phyloP scores from a whole-genome alignment of 2,888 invertebrate genomes.

The Neoascia interrupta region DNA sequence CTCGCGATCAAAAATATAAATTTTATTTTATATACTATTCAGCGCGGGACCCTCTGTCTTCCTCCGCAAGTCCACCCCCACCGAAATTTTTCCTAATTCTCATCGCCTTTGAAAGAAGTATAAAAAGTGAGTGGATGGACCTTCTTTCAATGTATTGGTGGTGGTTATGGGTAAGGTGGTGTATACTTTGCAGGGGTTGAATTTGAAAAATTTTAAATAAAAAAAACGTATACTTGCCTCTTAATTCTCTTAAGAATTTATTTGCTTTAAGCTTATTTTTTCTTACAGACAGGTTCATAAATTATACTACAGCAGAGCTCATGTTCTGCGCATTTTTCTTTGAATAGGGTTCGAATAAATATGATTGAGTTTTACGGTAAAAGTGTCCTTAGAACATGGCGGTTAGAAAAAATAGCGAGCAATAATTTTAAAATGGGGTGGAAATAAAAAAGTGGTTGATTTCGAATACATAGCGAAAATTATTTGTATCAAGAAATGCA shows the following conservation, averaged over 20 bases:
- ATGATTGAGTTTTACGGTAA: too few species aligned
- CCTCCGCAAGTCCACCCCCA: too few species aligned
- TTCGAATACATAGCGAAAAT: too few species aligned
- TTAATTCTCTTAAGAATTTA: slow-evolving; percentile 30
- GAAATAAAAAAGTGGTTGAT: slow-evolving; percentile 39
- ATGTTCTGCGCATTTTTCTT: not conserved
- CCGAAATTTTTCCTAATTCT: too few species aligned
- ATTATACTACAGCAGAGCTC: not conserved
- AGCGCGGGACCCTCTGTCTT: not conserved
- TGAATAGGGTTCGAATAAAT: not conserved
- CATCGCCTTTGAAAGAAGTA: slow-evolving; percentile 28
- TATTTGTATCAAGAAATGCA: too few species aligned
- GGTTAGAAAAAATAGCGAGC: too few species aligned
- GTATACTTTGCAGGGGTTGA: slow-evolving; percentile 32
- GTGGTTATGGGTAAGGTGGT: not conserved
- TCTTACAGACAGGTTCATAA: too few species aligned
- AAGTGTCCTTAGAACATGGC: too few species aligned
- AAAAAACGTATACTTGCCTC: slow-evolving; percentile 51
- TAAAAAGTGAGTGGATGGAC: slow-evolving; percentile 40
- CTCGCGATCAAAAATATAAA: slow-evolving; percentile 62
- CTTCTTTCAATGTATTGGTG: slow-evolving; percentile 40
- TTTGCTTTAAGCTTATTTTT: slow-evolving; percentile 5
- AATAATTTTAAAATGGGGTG: slow-evolving; percentile 35
- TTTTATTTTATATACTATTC: slow-evolving; percentile 35
- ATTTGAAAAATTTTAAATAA: slow-evolving; percentile 22